These are phyloP conservation scores for Tipula confusa DNA, from an alignment of 2,888 invertebrate genomes.

Conservation along the genomic window DNA sequence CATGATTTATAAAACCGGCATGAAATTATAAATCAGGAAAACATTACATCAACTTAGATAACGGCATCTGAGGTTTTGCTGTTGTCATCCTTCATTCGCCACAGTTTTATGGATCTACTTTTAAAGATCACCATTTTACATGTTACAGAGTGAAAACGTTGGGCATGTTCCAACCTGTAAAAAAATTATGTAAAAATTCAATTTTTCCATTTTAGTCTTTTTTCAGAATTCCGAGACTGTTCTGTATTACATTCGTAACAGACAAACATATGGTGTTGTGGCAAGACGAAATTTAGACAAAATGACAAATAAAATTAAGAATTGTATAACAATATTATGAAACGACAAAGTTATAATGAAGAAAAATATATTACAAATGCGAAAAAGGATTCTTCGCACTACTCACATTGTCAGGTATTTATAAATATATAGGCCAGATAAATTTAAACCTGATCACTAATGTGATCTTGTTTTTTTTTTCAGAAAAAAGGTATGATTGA, in stretches of 20 bases:
- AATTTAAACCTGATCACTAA: neutral
- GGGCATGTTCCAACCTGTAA: no score
- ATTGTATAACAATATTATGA: neutral
- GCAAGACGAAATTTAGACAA: neutral
- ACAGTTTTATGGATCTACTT: no score
- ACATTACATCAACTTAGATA: no score
- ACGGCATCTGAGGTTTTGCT: no score
- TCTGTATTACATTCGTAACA: neutral
- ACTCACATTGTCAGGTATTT: constrained; percentile 7
- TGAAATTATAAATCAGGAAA: no score
- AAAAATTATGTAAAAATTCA: no score
- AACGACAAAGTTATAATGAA: constrained; percentile 12
- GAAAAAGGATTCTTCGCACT: neutral
- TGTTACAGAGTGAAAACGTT: no score
- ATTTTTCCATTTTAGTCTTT: no score
- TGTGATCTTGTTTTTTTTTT: neutral
- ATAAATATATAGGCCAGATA: no score
- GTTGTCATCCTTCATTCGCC: no score
- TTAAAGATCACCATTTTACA: no score
- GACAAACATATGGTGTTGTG: neutral
- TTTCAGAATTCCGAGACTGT: neutral
- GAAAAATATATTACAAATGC: neutral
- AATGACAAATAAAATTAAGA: neutral
- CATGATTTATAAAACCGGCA: no score
- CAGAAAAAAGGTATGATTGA: constrained; percentile 29